These are phyloP conservation scores for Eciton burchellii DNA, from an alignment of 1,140 invertebrate genomes.

Conservation along the genomic window DNA sequence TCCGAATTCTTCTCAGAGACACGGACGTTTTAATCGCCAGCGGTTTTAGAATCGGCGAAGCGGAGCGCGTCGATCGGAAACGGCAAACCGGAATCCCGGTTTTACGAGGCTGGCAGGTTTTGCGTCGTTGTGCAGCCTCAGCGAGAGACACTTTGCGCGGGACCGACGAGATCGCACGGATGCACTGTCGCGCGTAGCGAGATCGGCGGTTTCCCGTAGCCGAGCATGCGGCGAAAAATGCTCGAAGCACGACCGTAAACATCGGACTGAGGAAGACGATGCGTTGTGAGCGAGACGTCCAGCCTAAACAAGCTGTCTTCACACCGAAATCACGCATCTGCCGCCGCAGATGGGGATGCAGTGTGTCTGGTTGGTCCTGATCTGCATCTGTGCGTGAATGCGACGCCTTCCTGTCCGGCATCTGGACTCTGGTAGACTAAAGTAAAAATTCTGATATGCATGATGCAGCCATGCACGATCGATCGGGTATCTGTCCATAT, in stretches of 20 bases:
- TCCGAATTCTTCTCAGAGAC: not conserved
- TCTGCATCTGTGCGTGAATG: not conserved
- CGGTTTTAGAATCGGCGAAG: not conserved
- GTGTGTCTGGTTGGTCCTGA: constrained; percentile 31
- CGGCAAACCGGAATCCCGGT: constrained; percentile 36
- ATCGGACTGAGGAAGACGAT: constrained; percentile 77
- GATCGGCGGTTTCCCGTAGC: not conserved
- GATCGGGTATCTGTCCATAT: no score
- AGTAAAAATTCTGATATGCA: not conserved
- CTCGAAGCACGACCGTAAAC: constrained; percentile 80
- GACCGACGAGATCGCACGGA: constrained; percentile 1
- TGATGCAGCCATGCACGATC: no score
- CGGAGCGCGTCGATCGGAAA: constrained; percentile 28
- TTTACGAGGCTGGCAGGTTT: not conserved
- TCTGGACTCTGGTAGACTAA: not conserved
- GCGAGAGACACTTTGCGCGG: not conserved
- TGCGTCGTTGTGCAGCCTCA: not conserved
- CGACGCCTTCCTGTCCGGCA: not conserved
- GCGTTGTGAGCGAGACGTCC: constrained; percentile 73
- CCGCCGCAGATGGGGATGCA: constrained; percentile 26
- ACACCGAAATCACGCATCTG: constrained; percentile 67
- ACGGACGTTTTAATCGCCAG: constrained; percentile 9
- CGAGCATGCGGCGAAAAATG: constrained; percentile 72
- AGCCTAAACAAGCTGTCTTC: constrained; percentile 74
- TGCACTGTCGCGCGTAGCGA: not conserved